phyloP scores from a whole-genome alignment of 2,113 vertebrate genomes.

The Crypturellus undulatus region DNA sequence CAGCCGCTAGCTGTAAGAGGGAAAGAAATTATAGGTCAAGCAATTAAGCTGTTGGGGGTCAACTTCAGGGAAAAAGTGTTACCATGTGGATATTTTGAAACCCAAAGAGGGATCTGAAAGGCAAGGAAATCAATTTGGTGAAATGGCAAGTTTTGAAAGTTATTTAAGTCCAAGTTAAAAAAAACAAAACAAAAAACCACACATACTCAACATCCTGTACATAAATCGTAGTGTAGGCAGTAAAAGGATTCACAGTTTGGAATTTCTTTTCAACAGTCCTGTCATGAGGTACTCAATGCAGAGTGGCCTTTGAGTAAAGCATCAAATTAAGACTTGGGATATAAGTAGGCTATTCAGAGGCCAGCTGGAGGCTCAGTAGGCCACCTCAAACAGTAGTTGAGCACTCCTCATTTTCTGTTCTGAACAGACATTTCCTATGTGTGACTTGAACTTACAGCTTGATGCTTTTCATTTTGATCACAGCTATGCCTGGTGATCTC shows the following conservation, averaged over 20 bases:
- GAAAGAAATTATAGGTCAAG: neutral
- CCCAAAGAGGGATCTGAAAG: neutral
- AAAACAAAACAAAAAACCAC: too few species aligned
- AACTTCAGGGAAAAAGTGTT: neutral
- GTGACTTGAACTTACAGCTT: rapidly evolving
- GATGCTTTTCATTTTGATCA: neutral
- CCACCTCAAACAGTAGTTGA: neutral
- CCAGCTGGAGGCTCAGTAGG: neutral
- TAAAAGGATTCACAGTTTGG: neutral
- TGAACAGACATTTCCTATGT: neutral
- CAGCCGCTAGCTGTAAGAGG: neutral
- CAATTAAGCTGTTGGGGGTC: neutral
- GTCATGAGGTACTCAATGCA: neutral
- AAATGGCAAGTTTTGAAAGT: neutral
- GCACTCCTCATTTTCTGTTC: neutral
- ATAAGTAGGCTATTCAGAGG: rapidly evolving
- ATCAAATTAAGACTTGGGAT: neutral
- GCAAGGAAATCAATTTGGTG: neutral
- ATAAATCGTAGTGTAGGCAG: neutral
- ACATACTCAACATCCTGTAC: neutral
- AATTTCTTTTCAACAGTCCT: neutral
- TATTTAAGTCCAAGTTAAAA: neutral
- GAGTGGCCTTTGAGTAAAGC: neutral
- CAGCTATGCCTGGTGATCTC: neutral
- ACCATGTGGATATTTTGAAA: neutral